Percentiles rank a stretch among this genome's conserved stretches.
phyloP scores from a whole-genome alignment of 2,113 vertebrate genomes.

The Gallinago media region DNA sequence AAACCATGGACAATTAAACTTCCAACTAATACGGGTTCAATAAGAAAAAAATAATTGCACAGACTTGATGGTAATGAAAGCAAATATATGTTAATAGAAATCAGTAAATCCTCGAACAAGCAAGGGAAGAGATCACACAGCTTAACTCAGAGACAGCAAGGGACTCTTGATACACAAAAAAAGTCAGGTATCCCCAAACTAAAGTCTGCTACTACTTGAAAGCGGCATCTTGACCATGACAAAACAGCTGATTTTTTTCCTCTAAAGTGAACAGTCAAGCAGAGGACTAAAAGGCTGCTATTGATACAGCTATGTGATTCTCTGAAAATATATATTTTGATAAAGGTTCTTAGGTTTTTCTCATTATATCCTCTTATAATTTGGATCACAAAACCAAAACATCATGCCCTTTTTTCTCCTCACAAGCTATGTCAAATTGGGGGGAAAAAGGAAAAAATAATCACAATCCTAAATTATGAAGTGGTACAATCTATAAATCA shows the following conservation, averaged over 20 bases:
- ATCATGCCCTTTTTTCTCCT: neutral
- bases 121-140: neutral
- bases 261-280: neutral
- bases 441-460: accelerated
- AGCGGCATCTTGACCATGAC: neutral
- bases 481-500: neutral
- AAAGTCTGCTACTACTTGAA: neutral
- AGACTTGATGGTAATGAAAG: neutral
- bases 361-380: neutral
- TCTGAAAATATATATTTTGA: neutral
- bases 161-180: neutral
- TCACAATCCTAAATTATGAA: neutral
- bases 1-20: neutral
- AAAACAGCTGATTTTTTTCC: neutral
- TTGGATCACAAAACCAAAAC: neutral
- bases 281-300: neutral
- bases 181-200: neutral
- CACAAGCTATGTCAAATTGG: neutral
- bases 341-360: neutral
- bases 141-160: neutral
- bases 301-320: neutral
- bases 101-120: neutral
- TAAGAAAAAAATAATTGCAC: neutral
- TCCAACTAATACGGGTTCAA: neutral
- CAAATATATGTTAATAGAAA: neutral